A percentile compares a stretch with the other conserved stretches of the same genome.
These are phyloP conservation scores for Ariopsis seemanni DNA, from an alignment of 2,113 vertebrate species.

Conservation along the genomic window DNA sequence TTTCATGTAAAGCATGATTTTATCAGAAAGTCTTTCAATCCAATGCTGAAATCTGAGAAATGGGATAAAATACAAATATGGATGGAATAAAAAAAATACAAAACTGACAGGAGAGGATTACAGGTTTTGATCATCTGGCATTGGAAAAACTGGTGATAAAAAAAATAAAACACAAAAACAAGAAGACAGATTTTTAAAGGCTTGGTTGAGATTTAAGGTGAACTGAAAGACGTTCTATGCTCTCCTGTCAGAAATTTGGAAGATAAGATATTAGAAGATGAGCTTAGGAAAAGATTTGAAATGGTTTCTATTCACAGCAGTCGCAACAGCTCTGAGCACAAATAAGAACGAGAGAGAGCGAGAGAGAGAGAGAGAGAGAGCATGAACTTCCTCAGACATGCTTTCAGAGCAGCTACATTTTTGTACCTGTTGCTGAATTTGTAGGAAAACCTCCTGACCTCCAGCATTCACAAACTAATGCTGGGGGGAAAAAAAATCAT, in stretches of 20 bases:
- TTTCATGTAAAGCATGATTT: constrained; percentile 1
- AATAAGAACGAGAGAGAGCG: not conserved
- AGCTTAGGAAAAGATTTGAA: not conserved
- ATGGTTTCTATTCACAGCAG: constrained; percentile 20
- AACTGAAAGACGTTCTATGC: constrained; percentile 1
- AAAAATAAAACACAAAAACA: constrained; percentile 15
- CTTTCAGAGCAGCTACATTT: constrained; percentile 13
- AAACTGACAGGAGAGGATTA: constrained; percentile 35
- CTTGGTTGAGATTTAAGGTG: not conserved
- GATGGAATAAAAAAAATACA: constrained; percentile 31
- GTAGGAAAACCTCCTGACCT: not conserved
- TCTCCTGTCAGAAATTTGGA: not conserved
- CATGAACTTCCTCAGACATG: not conserved
- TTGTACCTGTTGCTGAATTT: constrained; percentile 9
- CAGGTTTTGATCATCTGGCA: constrained; percentile 36
- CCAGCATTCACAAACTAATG: not conserved
- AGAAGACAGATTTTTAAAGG: not conserved
- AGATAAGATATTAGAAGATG: constrained; percentile 31
- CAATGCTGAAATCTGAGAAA: constrained; percentile 33
- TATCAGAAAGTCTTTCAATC: constrained; percentile 39
- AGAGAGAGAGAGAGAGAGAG: not conserved
- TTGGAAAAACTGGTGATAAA: constrained; percentile 26
- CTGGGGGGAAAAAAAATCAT: not conserved
- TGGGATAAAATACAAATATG: constrained; percentile 33
- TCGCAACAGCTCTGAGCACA: not conserved